Evolutionary conservation across 2,797 vertebrate species (phyloP), one percentile per base, ranked within the genome.

Genomic region (Arrhamphus sclerolepis): DNA sequence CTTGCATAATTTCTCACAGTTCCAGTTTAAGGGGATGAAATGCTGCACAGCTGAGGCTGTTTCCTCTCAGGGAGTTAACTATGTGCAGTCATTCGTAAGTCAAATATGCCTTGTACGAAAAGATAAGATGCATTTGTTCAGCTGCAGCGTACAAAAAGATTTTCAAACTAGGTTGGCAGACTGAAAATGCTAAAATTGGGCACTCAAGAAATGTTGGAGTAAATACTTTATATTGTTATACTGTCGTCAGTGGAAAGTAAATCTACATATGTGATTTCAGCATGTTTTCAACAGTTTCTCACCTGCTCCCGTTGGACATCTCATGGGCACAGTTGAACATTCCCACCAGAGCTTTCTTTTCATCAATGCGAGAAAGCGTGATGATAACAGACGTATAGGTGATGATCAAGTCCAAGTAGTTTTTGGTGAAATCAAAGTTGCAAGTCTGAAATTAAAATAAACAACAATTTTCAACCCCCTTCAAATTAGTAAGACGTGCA

Each of bases 351-450:
- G 86, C 57, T 62, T 95, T 95, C 70, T 94, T 94, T 52, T 99
- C 97, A 42, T 98, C 96, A 0, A 95, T 93, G 54, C 97, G 95
- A 7, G 95, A 94, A 34, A 98, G 87, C 67, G 92, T 91, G 31
- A 96, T 70, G 72, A 98, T 94, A 0, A 98, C 93, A 4, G 95
- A 96, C 0, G 93, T 87, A 47, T 97, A 98, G 66, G 93, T 97
- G 77, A 92, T 90, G 56, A 98, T 94, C 80, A 99, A 92, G 62
- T 98, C 96, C 91, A 99, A 78, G 86, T 97, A 98, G 76, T 70
- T 93, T 84, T 94, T 96, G 60, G 97, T 98, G 78, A 98, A 90
- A 78, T 96, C 95, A 51, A 96, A 97, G 87, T 98, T 98, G 69
- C 95, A 21, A 6, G 85, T 49, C 97, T 98, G 76, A 53, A 82